Conservation (phyloP, 2,888 invertebrate species). For the Drosophila siamana region DNA sequence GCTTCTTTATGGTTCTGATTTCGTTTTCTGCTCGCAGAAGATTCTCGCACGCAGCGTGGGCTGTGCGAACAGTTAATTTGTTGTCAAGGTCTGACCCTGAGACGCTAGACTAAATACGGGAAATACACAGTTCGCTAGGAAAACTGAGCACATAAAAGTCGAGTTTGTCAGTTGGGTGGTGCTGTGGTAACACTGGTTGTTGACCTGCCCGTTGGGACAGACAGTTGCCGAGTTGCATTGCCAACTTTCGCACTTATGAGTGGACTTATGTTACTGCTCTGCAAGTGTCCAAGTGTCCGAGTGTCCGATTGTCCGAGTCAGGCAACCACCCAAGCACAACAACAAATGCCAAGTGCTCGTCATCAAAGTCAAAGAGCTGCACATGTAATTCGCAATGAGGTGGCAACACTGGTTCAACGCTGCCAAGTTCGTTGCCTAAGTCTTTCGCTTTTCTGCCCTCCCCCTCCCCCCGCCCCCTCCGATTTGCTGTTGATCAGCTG, state of each 20-base stretch:
- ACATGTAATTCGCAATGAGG: no score
- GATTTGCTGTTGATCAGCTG: slow-evolving; percentile 1
- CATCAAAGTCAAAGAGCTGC: slow-evolving; percentile 42
- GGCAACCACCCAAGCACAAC: slow-evolving; percentile 6
- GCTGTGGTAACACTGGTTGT: slow-evolving; percentile 16
- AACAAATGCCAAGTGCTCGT: slow-evolving; percentile 40
- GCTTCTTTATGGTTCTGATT: slow-evolving; percentile 4
- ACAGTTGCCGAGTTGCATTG: slow-evolving; percentile 10
- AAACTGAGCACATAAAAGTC: neutral
- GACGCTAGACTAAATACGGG: slow-evolving; percentile 14
- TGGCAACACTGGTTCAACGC: no score
- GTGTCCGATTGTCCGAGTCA: slow-evolving; percentile 9
- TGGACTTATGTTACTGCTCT: slow-evolving; percentile 13
- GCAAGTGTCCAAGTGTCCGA: slow-evolving; percentile 18
- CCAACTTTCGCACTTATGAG: slow-evolving; percentile 43
- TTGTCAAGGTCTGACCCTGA: slow-evolving; percentile 34
- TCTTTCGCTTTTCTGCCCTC: slow-evolving; percentile 66
- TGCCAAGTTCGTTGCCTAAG: slow-evolving; percentile 73
- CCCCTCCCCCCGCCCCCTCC: no score
- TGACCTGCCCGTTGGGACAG: slow-evolving; percentile 16
- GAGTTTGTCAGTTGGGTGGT: neutral
- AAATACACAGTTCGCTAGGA: neutral
- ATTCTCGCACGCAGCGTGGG: slow-evolving; percentile 1
- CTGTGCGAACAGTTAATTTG: neutral
- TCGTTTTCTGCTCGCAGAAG: neutral